Percentiles rank a stretch among this genome's conserved stretches.
These are phyloP conservation scores for Euphydryas editha DNA, from an alignment of 2,888 invertebrate species.

Conservation along the genomic window DNA sequence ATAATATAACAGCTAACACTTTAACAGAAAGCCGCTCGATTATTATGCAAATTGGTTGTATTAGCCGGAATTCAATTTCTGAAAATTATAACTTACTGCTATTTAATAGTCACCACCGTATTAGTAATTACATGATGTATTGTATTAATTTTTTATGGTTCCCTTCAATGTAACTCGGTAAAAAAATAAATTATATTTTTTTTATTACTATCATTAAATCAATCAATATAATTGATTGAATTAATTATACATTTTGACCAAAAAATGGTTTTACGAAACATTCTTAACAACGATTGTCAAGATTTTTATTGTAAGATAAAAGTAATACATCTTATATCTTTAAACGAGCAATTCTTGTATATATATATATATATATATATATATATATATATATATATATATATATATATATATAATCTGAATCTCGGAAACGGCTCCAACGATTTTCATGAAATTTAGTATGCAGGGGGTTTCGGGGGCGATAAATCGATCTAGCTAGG, in stretches of 20 bases:
- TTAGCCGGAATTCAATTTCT: conserved; percentile 73
- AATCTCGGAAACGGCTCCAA: too few relatives aligned
- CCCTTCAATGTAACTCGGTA: neutral
- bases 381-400: too few relatives aligned
- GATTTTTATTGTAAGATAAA: too few relatives aligned
- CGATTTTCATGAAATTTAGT: too few relatives aligned
- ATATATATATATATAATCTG: too few relatives aligned
- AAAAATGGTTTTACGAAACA: neutral
- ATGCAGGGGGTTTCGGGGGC: too few relatives aligned
- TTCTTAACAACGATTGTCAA: neutral
- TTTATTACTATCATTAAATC: neutral
- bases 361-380: too few relatives aligned
- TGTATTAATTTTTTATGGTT: conserved; percentile 14
- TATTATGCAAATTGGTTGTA: conserved; percentile 62
- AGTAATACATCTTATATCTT: too few relatives aligned
- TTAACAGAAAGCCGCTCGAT: conserved; percentile 46
- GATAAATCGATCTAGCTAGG: too few relatives aligned
- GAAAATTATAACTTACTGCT: conserved; percentile 61
- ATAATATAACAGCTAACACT: conserved; percentile 43
- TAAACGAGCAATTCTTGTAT: too few relatives aligned
- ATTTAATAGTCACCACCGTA: conserved; percentile 44
- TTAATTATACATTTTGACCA: neutral
- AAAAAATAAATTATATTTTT: neutral
- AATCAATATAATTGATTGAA: too few relatives aligned
- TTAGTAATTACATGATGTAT: conserved; percentile 16